Conservation (phyloP, 2,113 vertebrate genomes). For the Ptilorrhoa leucosticta region DNA sequence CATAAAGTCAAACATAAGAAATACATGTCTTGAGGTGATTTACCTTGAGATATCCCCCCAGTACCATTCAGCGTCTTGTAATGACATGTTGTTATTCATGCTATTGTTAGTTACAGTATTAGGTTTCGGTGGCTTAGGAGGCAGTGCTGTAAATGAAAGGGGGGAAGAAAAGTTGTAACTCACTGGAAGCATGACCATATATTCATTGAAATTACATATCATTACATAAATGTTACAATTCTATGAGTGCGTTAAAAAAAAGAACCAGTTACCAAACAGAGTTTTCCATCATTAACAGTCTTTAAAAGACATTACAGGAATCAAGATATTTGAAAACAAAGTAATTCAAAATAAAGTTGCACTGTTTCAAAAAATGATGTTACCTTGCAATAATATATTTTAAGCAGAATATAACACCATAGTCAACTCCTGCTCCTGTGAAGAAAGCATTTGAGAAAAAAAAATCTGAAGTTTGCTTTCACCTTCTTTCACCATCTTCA, state of each 20-base stretch:
- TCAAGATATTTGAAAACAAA: background rate
- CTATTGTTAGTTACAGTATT: conserved; percentile 90
- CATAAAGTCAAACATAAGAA: background rate
- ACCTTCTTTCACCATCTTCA: background rate
- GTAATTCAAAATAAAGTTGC: background rate
- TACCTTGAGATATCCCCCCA: conserved; percentile 99
- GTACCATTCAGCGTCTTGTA: conserved; percentile 99
- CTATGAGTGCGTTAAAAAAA: background rate
- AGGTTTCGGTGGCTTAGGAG: conserved; percentile 95
- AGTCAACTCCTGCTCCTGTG: background rate
- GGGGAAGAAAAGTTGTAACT: conserved; percentile 10
- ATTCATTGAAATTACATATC: background rate
- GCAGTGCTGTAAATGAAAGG: conserved; percentile 82
- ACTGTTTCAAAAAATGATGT: background rate
- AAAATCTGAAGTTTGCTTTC: conserved; percentile 25
- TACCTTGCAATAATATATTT: background rate
- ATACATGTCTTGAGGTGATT: conserved; percentile 12
- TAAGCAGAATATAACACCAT: background rate
- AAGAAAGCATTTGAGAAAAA: background rate
- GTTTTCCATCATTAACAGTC: background rate
- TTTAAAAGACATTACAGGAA: background rate
- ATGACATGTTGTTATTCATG: conserved; percentile 97
- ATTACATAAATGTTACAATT: background rate
- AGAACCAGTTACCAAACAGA: background rate
- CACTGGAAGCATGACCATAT: background rate